phyloP scores from a whole-genome alignment of 2,888 invertebrate species.

The Drosophila suboccidentalis region DNA sequence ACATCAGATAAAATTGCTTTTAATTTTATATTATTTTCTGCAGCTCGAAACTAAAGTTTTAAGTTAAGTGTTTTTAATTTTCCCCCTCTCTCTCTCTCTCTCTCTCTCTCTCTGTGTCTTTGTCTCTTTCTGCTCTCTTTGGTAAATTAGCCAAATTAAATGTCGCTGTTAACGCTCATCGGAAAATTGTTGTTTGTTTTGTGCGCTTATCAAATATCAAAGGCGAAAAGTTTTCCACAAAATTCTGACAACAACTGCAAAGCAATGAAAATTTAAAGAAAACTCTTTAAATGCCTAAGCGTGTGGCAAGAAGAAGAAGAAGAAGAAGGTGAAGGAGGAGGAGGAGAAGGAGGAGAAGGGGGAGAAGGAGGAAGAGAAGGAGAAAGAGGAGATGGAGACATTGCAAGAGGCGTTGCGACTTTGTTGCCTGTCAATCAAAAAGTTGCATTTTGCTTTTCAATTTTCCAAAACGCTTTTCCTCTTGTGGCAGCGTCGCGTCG shows the following conservation, averaged over 20 bases:
- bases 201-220: slow-evolving; percentile 24
- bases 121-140: not conserved
- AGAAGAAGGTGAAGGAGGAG: not conserved
- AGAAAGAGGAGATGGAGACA: not conserved
- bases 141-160: not conserved
- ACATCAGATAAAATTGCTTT: too few relatives aligned
- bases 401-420: slow-evolving; percentile 7
- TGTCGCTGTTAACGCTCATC: slow-evolving; percentile 4
- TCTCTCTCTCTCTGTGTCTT: not conserved
- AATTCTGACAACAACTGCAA: slow-evolving; percentile 24
- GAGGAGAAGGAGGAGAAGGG: not conserved
- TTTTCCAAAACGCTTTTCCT: slow-evolving; percentile 38
- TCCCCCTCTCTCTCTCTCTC: not conserved
- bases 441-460: slow-evolving; percentile 64
- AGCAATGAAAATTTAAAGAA: slow-evolving; percentile 9
- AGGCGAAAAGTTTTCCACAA: slow-evolving; percentile 27
- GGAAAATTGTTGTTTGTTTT: slow-evolving; percentile 4
- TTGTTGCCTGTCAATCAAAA: slow-evolving; percentile 65
- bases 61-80: not conserved
- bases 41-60: not conserved
- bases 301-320: not conserved
- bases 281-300: slow-evolving; percentile 20
- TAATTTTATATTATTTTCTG: too few relatives aligned
- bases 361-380: not conserved
- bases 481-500: slow-evolving; percentile 4